Evolutionary conservation across 2,888 invertebrate genomes (phyloP).

Genomic region (Amphipoea oculea): DNA sequence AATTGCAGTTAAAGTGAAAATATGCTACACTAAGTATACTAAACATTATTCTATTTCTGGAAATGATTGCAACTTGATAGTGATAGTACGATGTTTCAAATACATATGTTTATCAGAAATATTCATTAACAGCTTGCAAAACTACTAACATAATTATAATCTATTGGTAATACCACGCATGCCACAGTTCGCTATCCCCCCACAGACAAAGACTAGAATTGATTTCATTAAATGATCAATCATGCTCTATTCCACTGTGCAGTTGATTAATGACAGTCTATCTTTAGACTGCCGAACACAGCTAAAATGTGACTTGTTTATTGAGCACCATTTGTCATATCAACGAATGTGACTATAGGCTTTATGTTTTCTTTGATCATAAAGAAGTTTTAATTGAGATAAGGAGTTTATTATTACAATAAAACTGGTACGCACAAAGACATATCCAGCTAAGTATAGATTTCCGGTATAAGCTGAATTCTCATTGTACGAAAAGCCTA

Average conservation of each 20-base stretch:
- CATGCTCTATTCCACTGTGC: conserved; percentile 18
- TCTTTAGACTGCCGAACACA: conserved; percentile 6
- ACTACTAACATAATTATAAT: not conserved
- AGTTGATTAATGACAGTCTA: conserved; percentile 42
- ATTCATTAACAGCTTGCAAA: not conserved
- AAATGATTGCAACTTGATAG: not conserved
- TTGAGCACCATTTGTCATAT: conserved; percentile 6
- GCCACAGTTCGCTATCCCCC: not conserved
- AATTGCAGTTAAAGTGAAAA: not conserved
- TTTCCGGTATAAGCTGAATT: not conserved
- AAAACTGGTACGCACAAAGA: not conserved
- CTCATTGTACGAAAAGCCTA: not conserved
- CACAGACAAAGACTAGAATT: conserved; percentile 32
- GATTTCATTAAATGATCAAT: conserved; percentile 53
- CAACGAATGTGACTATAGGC: not conserved
- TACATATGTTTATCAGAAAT: too few species aligned
- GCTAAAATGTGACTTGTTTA: conserved; percentile 2
- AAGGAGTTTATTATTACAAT: not conserved
- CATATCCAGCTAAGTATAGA: not conserved
- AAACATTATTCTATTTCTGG: not conserved
- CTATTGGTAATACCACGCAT: conserved; percentile 3
- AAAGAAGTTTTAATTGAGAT: not conserved
- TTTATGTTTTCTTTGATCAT: not conserved
- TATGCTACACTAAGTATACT: not conserved
- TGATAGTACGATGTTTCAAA: not conserved